Base-by-base conservation (phyloP, 2,888 invertebrate genomes). In the Pachycephus smyrnensis region DNA sequence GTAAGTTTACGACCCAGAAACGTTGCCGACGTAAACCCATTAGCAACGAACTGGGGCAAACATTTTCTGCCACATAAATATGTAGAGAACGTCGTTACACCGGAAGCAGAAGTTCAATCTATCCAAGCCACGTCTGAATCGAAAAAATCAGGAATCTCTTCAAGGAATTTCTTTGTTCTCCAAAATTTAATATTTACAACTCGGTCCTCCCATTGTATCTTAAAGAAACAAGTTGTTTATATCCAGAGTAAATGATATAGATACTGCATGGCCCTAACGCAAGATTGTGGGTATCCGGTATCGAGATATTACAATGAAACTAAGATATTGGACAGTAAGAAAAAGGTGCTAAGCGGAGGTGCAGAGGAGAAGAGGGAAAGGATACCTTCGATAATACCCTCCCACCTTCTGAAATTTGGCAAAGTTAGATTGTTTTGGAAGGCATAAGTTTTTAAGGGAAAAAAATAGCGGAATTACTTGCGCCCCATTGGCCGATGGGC, bases 371-470 rank as follows among this genome's bases (percentile, higher is more conserved):
- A 71, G 23, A 69, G 73, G 36, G 12, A 73, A 33, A 73, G 73
- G 79, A 74, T 37, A 76, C 40, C 77, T 79, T 73, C 75, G 80
- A 84, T 81, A 78, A 82, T 79, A 76, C 81, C 78, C 68, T 78
- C 73, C 77, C 75, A 68, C 68, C 33, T 69, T 68, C 33, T 73
- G 74, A 74, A 80, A 81, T 80, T 83, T 80, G 75, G 77, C 74
- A 81, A 83, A 83, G 80, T 83, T 83, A 81, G 78, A 82, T 82
- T 83, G 83, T 82, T 78, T 81, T 77, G 79, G 68, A 75, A 73
- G 77, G 77, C 32, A 79, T 77, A 81, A 82, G 80, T 82, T 81
- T 82, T 74, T 78, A 76, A 82, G 73, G 77, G 75, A 77, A 78
- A 81, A 81, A 80, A 82, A 81, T 81, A 76, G 79, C 68, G 55